Percentiles rank a stretch among this genome's conserved stretches.
Conservation (phyloP, 2,797 vertebrate genomes). For the Acanthornis magna region DNA sequence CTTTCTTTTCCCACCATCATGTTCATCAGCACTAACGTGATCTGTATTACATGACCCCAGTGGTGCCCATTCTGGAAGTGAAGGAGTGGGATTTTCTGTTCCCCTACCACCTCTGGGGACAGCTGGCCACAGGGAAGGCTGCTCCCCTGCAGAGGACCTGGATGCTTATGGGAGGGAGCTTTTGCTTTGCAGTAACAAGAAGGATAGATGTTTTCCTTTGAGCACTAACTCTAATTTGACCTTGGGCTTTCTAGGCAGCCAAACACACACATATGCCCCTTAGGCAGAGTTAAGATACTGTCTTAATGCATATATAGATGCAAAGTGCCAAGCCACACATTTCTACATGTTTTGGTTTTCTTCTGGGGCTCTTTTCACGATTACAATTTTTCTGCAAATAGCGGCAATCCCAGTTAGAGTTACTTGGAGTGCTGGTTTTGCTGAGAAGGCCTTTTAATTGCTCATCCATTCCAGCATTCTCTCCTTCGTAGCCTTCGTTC, state of each 20-base stretch:
- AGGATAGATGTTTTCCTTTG: neutral
- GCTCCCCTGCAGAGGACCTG: neutral
- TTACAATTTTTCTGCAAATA: neutral
- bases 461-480: neutral
- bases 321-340: neutral
- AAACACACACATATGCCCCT: neutral
- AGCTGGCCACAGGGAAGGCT: neutral
- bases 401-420: neutral
- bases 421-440: neutral
- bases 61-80: neutral
- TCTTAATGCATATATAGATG: neutral
- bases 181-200: neutral
- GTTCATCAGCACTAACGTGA: fast-evolving
- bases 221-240: neutral
- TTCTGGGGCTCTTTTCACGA: neutral
- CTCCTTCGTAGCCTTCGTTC: neutral
- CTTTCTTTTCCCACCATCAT: neutral
- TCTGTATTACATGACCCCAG: neutral
- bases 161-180: neutral
- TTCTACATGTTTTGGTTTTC: neutral
- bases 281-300: neutral
- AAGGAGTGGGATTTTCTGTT: neutral
- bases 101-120: neutral
- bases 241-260: neutral
- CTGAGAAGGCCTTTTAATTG: neutral